phyloP scores from a whole-genome alignment of 2,113 vertebrate genomes.

The Strix uralensis region DNA sequence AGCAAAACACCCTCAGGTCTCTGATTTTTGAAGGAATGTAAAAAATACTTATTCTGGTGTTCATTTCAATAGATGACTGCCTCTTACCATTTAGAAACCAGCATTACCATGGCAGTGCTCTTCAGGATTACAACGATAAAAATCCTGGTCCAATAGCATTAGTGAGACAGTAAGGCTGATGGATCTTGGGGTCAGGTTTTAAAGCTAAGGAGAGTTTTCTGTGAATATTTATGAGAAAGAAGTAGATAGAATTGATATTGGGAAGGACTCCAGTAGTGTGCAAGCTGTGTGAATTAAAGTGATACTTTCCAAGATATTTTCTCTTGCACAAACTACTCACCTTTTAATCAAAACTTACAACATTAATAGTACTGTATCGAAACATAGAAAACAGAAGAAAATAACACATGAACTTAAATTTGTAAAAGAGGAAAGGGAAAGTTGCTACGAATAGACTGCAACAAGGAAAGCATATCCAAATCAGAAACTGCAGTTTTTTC shows the following conservation, averaged over 20 bases:
- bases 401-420: fast-evolving
- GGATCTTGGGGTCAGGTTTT: background rate
- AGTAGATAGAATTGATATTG: background rate
- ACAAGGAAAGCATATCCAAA: background rate
- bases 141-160: background rate
- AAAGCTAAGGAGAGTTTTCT: background rate
- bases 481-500: background rate
- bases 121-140: background rate
- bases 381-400: background rate
- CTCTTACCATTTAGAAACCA: background rate
- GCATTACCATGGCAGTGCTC: background rate
- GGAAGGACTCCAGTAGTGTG: background rate
- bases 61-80: background rate
- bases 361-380: background rate
- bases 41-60: background rate
- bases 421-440: background rate
- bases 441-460: background rate
- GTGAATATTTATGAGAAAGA: background rate
- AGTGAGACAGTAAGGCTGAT: background rate
- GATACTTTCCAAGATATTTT: background rate
- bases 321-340: background rate
- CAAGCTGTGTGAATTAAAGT: background rate
- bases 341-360: background rate
- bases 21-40: background rate
- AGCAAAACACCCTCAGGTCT: background rate